Percentiles rank a stretch among this genome's conserved stretches.
phyloP scores from a whole-genome alignment of 2,888 invertebrate species.

The Hirtodrosophila duncani region DNA sequence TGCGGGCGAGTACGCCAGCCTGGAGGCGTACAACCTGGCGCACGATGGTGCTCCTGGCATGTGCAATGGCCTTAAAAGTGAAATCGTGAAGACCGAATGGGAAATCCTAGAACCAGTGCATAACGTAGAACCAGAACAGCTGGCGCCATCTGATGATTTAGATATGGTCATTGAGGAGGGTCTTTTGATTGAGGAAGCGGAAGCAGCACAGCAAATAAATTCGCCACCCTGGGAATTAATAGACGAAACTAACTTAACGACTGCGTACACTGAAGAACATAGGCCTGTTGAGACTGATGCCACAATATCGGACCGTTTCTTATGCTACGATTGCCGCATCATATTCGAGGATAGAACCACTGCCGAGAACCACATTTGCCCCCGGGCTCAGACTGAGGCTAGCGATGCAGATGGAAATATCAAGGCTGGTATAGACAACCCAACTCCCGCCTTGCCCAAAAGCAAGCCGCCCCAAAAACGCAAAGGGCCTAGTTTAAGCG shows the following conservation, averaged over 20 bases:
- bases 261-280: background rate
- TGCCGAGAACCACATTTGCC: conserved; percentile 67
- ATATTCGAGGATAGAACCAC: conserved; percentile 59
- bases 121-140: conserved; percentile 17
- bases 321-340: conserved; percentile 67
- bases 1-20: conserved; percentile 30
- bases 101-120: conserved; percentile 12
- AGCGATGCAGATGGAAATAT: background rate
- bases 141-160: no score
- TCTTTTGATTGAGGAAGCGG: conserved; percentile 28
- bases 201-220: conserved; percentile 10
- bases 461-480: conserved; percentile 4
- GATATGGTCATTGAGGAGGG: conserved; percentile 10
- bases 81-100: conserved; percentile 10
- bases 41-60: conserved; percentile 18
- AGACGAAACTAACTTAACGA: conserved; percentile 24
- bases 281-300: conserved; percentile 11
- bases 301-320: conserved; percentile 52
- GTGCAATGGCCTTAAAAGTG: conserved; percentile 26
- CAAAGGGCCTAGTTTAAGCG: background rate
- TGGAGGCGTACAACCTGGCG: conserved; percentile 31
- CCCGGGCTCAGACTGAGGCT: conserved; percentile 35
- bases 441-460: background rate
- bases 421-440: background rate
- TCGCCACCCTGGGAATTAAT: conserved; percentile 50